Conservation (phyloP, 64 coral and sea anemone species). For the Catalaphyllia jardinei region DNA sequence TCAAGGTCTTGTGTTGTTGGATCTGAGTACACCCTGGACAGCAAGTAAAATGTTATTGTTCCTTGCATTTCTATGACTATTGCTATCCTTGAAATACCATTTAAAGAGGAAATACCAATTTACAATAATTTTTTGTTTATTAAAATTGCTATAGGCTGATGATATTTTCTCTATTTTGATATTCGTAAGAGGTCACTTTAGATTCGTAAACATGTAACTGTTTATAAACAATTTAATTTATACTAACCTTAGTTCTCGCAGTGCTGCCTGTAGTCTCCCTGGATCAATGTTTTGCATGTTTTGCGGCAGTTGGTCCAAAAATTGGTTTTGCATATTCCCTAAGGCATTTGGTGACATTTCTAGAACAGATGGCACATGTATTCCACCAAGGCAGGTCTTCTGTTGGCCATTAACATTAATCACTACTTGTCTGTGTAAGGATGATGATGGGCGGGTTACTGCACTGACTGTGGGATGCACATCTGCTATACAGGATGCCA, state of each 20-base stretch:
- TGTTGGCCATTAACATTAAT: not conserved
- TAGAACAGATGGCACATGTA: not conserved
- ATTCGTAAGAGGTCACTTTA: too few relatives aligned
- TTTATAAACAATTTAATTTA: too few relatives aligned
- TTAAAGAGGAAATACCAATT: too few relatives aligned
- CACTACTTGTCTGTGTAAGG: not conserved
- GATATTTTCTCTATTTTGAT: too few relatives aligned
- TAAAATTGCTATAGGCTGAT: too few relatives aligned
- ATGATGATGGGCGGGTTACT: not conserved
- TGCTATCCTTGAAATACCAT: too few relatives aligned
- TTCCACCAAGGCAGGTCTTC: slow-evolving; percentile 1
- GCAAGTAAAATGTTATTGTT: too few relatives aligned
- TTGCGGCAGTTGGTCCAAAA: not conserved
- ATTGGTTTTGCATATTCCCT: not conserved
- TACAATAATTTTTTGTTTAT: too few relatives aligned
- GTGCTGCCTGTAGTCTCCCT: slow-evolving; percentile 8
- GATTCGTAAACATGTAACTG: too few relatives aligned
- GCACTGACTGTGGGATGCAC: not conserved
- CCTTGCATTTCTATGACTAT: too few relatives aligned
- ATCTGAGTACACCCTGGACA: not conserved
- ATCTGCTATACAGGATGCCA: slow-evolving; percentile 6
- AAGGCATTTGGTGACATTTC: not conserved
- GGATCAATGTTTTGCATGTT: not conserved
- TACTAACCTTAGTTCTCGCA: not conserved
- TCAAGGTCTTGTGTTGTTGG: slow-evolving; percentile 2